phyloP scores from a whole-genome alignment of 2,113 vertebrate species.

The Euleptes europaea region DNA sequence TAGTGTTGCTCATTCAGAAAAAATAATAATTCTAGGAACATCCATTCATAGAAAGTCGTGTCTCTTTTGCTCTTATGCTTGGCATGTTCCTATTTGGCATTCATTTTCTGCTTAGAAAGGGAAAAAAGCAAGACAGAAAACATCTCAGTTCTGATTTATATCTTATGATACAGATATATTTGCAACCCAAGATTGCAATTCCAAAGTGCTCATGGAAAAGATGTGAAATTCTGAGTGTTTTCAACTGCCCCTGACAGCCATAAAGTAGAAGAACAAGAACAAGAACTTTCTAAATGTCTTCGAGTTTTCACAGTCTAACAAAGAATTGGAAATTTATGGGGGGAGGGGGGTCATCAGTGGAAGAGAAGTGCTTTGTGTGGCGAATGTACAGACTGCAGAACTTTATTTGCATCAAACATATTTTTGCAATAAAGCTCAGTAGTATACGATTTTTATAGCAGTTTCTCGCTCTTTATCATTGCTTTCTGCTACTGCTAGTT shows the following conservation, averaged over 20 bases:
- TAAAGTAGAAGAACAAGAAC: background rate
- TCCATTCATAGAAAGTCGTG: no score
- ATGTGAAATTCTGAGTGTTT: background rate
- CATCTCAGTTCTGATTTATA: background rate
- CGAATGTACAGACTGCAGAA: background rate
- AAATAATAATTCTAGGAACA: no score
- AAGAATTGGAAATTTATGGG: conserved; percentile 26
- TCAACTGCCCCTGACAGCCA: background rate
- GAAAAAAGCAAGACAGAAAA: background rate
- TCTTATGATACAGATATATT: background rate
- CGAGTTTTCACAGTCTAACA: background rate
- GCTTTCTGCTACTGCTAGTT: background rate
- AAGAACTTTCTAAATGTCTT: background rate
- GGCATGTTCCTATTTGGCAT: background rate
- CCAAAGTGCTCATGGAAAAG: background rate
- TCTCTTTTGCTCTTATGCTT: no score
- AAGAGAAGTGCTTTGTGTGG: background rate
- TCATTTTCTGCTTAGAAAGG: background rate
- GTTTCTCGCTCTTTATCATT: conserved; percentile 9
- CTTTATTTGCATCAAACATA: background rate
- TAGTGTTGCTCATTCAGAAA: no score
- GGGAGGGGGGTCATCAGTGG: background rate
- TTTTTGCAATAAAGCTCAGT: background rate
- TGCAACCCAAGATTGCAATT: background rate
- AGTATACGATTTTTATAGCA: conserved; percentile 9